phyloP scores from a whole-genome alignment of 2,888 invertebrate genomes.

The Caenorhabditis afra region DNA sequence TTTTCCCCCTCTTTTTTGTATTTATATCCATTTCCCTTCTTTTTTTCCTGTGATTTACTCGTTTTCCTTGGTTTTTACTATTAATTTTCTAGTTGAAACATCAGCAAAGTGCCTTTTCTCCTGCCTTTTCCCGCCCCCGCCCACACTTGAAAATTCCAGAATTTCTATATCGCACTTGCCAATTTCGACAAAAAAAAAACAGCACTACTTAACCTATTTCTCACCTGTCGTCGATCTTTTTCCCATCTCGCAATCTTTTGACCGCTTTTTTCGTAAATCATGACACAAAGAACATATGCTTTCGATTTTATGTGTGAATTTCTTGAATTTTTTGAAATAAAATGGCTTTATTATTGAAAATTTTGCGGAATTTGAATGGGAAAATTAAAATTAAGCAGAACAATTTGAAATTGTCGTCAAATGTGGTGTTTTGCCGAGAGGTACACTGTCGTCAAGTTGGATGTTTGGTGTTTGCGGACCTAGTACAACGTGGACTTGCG shows the following conservation, averaged over 20 bases:
- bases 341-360: neutral
- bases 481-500: constrained; percentile 30
- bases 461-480: constrained; percentile 33
- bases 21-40: too few relatives aligned
- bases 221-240: neutral
- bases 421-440: constrained; percentile 3
- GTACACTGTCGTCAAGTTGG: too few relatives aligned
- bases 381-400: neutral
- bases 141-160: constrained; percentile 10
- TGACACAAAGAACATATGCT: too few relatives aligned
- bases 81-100: neutral
- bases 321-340: too few relatives aligned
- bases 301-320: too few relatives aligned
- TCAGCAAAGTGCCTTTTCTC: constrained; percentile 14
- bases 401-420: constrained; percentile 16
- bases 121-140: constrained; percentile 2
- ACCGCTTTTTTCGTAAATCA: too few relatives aligned
- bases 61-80: neutral
- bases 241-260: neutral
- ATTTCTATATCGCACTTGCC: neutral
- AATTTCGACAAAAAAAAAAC: too few relatives aligned
- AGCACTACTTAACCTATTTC: neutral
- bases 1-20: constrained; percentile 1
- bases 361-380: neutral
- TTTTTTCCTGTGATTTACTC: constrained; percentile 13